These are phyloP conservation scores for Dromiciops gliroides DNA, from an alignment of 2,113 vertebrate species.

Conservation along the genomic window DNA sequence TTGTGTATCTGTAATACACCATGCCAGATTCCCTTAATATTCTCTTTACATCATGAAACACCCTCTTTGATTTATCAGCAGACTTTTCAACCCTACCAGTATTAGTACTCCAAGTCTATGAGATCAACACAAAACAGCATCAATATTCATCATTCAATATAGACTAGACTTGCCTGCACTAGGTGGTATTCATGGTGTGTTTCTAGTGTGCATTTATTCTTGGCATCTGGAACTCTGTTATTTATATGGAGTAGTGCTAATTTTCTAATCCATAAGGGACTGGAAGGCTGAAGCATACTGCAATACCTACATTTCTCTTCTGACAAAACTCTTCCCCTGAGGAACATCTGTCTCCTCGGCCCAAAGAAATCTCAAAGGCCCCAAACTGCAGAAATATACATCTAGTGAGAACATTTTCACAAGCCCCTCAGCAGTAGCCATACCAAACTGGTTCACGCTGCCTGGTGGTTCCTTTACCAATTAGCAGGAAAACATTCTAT, in stretches of 20 bases:
- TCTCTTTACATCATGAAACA: neutral
- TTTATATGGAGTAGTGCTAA: conserved; percentile 26
- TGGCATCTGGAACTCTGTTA: neutral
- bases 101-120: neutral
- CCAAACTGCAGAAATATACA: neutral
- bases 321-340: conserved; percentile 1
- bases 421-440: neutral
- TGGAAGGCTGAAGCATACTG: conserved; percentile 20
- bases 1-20: neutral
- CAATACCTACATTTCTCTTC: conserved; percentile 30
- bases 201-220: neutral
- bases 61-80: neutral
- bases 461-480: neutral
- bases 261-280: neutral
- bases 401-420: conserved; percentile 14
- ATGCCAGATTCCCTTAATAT: neutral
- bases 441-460: neutral
- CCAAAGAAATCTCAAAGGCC: neutral
- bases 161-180: neutral
- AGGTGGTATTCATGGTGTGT: neutral
- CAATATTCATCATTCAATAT: neutral
- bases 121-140: neutral
- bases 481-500: neutral
- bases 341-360: conserved; percentile 10
- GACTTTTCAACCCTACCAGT: neutral